A percentile compares a stretch with the other conserved stretches of the same genome.
Conservation (phyloP, 2,888 invertebrate species). For the Mythimna loreyi region DNA sequence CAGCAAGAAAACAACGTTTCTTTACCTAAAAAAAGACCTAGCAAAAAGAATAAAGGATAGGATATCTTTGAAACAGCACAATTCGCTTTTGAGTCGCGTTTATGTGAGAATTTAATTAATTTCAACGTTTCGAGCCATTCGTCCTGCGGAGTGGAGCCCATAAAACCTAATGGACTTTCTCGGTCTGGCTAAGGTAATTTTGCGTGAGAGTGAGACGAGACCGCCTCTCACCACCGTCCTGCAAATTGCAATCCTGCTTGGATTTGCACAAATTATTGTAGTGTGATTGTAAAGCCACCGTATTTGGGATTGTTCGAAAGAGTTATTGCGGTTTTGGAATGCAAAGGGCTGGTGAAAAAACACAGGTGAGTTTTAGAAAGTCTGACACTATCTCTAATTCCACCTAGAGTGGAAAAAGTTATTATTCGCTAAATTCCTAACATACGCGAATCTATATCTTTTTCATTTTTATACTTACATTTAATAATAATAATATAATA, state of each 20-base stretch:
- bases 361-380: too few species aligned
- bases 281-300: constrained; percentile 23
- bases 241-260: constrained; percentile 79
- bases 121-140: constrained; percentile 84
- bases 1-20: constrained; percentile 28
- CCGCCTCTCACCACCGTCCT: constrained; percentile 73
- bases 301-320: too few species aligned
- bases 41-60: constrained; percentile 25
- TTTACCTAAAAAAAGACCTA: constrained; percentile 21
- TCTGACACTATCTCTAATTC: too few species aligned
- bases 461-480: too few species aligned
- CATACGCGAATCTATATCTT: background rate
- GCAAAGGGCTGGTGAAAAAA: too few species aligned
- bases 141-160: constrained; percentile 83
- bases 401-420: too few species aligned
- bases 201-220: constrained; percentile 69
- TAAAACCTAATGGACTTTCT: constrained; percentile 90
- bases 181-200: constrained; percentile 86
- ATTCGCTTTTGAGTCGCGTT: constrained; percentile 75
- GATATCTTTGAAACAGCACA: constrained; percentile 50
- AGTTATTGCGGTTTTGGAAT: too few species aligned
- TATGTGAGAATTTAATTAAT: constrained; percentile 88
- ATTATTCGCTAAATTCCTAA: too few species aligned
- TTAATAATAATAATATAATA: too few species aligned
- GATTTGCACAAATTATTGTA: constrained; percentile 68